Percentiles rank a stretch among this genome's conserved stretches.
phyloP scores from a whole-genome alignment of 2,888 invertebrate genomes.

The Andrena camellia region DNA sequence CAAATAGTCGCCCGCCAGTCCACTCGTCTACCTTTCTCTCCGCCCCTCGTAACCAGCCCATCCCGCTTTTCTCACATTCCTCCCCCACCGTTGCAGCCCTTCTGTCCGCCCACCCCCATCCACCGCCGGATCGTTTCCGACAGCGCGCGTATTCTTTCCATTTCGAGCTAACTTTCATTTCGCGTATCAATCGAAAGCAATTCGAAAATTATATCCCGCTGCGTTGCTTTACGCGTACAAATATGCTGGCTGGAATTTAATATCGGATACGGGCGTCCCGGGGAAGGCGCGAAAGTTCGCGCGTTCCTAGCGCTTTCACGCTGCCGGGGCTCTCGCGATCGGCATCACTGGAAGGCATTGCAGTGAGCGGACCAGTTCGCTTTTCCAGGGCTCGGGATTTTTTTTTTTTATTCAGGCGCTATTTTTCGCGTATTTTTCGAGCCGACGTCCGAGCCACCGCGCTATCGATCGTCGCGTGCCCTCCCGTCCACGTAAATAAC shows the following conservation, averaged over 20 bases:
- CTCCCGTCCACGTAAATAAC: constrained; percentile 51
- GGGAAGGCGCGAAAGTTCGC: constrained; percentile 72
- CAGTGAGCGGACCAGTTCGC: constrained; percentile 53
- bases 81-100: constrained; percentile 19
- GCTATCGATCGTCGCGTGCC: constrained; percentile 55
- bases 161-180: constrained; percentile 72
- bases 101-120: constrained; percentile 15
- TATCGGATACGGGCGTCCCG: constrained; percentile 56
- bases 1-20: constrained; percentile 66
- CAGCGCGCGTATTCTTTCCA: constrained; percentile 60
- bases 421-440: constrained; percentile 65
- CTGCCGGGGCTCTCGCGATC: constrained; percentile 48
- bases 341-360: constrained; percentile 54
- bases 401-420: constrained; percentile 37
- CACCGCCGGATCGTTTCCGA: constrained; percentile 55
- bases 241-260: constrained; percentile 73
- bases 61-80: constrained; percentile 47
- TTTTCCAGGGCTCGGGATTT: constrained; percentile 22
- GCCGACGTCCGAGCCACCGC: constrained; percentile 41
- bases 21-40: constrained; percentile 55
- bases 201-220: constrained; percentile 76
- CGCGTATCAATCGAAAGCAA: constrained; percentile 78
- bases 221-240: constrained; percentile 71
- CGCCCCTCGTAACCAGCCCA: constrained; percentile 19
- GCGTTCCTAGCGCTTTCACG: constrained; percentile 58